Evolutionary conservation across 2,797 vertebrate species (phyloP).

Genomic region (Eleutherodactylus coqui): DNA sequence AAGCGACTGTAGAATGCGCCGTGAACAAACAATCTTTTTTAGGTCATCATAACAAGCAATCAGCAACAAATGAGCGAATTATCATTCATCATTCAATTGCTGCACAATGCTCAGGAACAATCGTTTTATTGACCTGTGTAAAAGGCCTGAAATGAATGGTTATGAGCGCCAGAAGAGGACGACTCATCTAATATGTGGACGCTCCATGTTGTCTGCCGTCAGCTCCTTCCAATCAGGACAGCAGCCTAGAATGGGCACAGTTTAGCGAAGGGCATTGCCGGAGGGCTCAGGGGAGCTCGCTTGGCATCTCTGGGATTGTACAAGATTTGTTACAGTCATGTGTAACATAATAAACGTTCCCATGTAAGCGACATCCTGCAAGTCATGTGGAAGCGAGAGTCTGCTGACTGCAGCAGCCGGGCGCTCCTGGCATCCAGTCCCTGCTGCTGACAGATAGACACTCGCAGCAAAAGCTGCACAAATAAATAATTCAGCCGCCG

Average conservation of each 20-base stretch:
- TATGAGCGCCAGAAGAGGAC: too few species aligned
- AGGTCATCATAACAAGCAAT: too few species aligned
- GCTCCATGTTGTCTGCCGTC: neutral
- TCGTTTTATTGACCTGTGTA: too few species aligned
- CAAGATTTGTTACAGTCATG: neutral
- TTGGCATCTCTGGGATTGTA: neutral
- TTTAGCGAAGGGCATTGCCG: neutral
- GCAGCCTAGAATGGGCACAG: neutral
- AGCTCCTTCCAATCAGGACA: neutral
- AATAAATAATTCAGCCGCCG: slow-evolving; percentile 50
- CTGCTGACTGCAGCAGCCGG: neutral
- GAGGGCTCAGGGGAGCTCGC: neutral
- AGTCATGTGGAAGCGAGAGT: neutral
- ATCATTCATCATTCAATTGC: too few species aligned
- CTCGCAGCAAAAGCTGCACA: neutral
- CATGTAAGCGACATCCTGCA: slow-evolving; percentile 7
- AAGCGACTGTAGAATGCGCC: too few species aligned
- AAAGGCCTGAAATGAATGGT: too few species aligned
- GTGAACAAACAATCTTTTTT: too few species aligned
- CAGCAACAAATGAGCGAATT: too few species aligned
- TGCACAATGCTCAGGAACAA: too few species aligned
- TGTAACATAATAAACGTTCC: neutral
- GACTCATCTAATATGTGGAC: too few species aligned
- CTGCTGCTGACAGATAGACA: slow-evolving; percentile 13
- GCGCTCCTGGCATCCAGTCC: neutral